Evolutionary conservation across 2,888 invertebrate genomes (phyloP), one percentile per base, ranked within the genome.

Genomic region (Drosophila kambysellisi): DNA sequence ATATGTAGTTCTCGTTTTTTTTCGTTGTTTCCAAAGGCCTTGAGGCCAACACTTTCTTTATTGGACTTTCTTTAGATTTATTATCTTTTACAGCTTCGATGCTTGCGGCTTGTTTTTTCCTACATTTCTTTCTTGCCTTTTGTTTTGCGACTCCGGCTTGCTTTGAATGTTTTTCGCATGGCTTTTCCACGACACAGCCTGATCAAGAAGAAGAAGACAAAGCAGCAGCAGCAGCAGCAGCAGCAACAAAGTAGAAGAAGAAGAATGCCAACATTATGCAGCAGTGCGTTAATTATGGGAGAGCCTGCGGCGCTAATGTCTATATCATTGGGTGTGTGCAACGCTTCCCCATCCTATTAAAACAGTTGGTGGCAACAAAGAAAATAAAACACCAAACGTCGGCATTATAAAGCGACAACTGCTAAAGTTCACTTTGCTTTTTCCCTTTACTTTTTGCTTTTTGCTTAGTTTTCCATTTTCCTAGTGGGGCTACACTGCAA

Each of bases 1-100:
- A 83, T 74, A 70, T 83, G 77, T 79, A 86, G 71, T 79, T 74
- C 70, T 62, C n/a, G 64, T 51, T n/a, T 51, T 33, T 11, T 7
- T 12, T 56, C 37, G 32, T 41, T 41, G 4, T 32, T 41, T 41
- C 32, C 54, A 69, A 48, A 70, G 70, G 86, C 83, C 83, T 82
- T 76, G 73, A 73, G 83, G 87, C 81, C 79, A 84, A 88, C 85
- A 86, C 85, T 86, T 86, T 86, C 85, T 86, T 84, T 74, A 78
- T 81, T 86, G 81, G 77, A 83, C 85, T 86, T 85, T 88, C 86
- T 82, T 85, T 82, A 66, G 79, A 76, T 81, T 74, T 79, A 80
- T 76, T 79, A 80, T 75, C 83, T 79, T 63, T 64, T 61, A 57
- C 62, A 70, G 72, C 69, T 74, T 67, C 12, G 70, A 61, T 52